Evolutionary conservation across 2,888 invertebrate species (phyloP), one percentile per base, ranked within the genome.

Genomic region (Trichopoda pennipes): DNA sequence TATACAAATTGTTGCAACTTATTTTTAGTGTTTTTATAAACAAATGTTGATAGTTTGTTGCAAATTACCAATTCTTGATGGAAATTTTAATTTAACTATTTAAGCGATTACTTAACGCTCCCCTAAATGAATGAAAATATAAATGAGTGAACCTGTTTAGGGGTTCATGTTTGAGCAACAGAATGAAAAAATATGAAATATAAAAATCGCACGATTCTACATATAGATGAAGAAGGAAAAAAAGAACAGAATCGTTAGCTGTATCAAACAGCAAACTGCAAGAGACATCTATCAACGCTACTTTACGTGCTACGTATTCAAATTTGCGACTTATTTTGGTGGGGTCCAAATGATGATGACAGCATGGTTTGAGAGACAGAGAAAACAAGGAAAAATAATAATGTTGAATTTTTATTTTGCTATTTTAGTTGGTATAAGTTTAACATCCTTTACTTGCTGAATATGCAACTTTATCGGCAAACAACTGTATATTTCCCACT

Each of bases 81-180:
- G 83, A 80, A 85, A 85, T 86, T 85, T 85, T 80, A 85, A 81
- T 86, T 84, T 85, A 81, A 80, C 84, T 80, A 84, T 82, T 73
- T 80, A 76, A 74, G 73, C 77, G 68, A 74, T 81, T 74, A 72
- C 68, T 47, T 78, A 28, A 73, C 79, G 73, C 66, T 73, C 79
- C 79, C 73, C 79, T 79, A 68, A 78, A 61, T 66, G 73, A 61
- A 61, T 66, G 68, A 73, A 58, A 21, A 66, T 72, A 78, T 78
- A 58, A 69, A 63, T 69, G 32, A 61, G 28, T 19, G 55, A 77
- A 49, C 19, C n/a, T 42, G 14, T 12, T 55, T 35, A 19, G 0
- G n/a, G 16, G 42, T 55, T 42, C 42, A 10, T 23, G 32, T 12
- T 21, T 23, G 10, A 53, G 12, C 14, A 38, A 10, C 6, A 35